Percentiles rank a stretch among this genome's conserved stretches.
Evolutionary conservation across 2,888 invertebrate genomes (phyloP).

Genomic region (Anarsia innoxiella): DNA sequence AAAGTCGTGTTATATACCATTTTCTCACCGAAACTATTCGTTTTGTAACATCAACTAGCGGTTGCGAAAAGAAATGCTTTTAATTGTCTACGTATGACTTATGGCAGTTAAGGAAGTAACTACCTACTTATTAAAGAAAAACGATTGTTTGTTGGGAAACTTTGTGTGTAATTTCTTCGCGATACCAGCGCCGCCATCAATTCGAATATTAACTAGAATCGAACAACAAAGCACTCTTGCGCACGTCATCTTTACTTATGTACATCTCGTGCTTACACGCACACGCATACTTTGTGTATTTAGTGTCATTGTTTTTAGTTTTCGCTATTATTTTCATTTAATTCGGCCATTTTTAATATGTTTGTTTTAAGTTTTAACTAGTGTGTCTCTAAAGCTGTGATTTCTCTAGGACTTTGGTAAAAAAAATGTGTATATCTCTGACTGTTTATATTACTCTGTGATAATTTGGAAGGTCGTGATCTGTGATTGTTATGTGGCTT

Average conservation of each 20-base stretch:
- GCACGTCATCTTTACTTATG: conserved; percentile 30
- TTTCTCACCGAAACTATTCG: too few species aligned
- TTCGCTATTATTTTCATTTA: not conserved
- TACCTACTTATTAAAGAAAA: conserved; percentile 6
- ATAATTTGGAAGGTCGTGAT: conserved; percentile 26
- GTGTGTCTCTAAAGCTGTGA: not conserved
- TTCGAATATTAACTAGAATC: conserved; percentile 31
- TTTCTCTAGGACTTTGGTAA: conserved; percentile 12
- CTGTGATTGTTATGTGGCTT: conserved; percentile 48
- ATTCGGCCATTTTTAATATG: not conserved
- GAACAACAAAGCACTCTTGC: conserved; percentile 29
- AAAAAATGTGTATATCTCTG: conserved; percentile 15
- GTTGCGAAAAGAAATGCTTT: not conserved
- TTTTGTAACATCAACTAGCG: too few species aligned
- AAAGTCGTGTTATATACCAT: too few species aligned
- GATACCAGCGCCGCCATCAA: conserved; percentile 27
- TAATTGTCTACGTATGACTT: not conserved
- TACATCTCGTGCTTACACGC: conserved; percentile 40
- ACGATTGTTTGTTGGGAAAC: conserved; percentile 13
- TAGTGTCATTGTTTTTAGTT: conserved; percentile 18
- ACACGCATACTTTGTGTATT: conserved; percentile 28
- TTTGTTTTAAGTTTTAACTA: too few species aligned
- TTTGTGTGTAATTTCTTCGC: conserved; percentile 20
- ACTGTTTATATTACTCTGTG: conserved; percentile 21
- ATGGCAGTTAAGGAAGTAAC: conserved; percentile 5